A percentile compares a stretch with the other conserved stretches of the same genome.
Conservation (phyloP, 2,888 invertebrate species). For the Papilio elwesi region DNA sequence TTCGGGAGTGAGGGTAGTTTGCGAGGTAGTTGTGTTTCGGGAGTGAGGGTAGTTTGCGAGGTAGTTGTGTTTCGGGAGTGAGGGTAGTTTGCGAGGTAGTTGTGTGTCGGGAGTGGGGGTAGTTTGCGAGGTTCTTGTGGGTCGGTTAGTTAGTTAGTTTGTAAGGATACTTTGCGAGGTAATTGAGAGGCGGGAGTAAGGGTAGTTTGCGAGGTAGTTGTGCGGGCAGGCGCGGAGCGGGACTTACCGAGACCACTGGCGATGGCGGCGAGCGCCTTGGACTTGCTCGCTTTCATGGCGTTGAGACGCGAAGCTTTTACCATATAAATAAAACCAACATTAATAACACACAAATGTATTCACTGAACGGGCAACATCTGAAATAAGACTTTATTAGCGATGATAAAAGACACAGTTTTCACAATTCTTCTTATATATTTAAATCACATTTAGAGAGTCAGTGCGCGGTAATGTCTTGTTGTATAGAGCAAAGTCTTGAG, state of each 20-base stretch:
- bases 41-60: not conserved
- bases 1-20: conserved; percentile 32
- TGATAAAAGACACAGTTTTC: conserved; percentile 60
- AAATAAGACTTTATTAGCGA: conserved; percentile 81
- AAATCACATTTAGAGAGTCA: conserved; percentile 66
- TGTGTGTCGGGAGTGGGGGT: conserved; percentile 34
- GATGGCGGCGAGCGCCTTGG: conserved; percentile 95
- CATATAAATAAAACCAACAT: conserved; percentile 86
- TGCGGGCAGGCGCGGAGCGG: conserved; percentile 44
- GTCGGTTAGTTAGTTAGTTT: not conserved
- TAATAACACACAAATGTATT: conserved; percentile 80
- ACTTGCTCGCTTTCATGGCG: conserved; percentile 89
- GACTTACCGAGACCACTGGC: conserved; percentile 96
- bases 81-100: conserved; percentile 47
- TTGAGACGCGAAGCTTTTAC: conserved; percentile 88
- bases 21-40: not conserved
- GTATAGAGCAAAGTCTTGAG: conserved; percentile 62
- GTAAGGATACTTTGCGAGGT: not conserved
- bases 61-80: conserved; percentile 3
- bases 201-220: conserved; percentile 49
- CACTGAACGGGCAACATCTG: conserved; percentile 74
- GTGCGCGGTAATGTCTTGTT: conserved; percentile 63
- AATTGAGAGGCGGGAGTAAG: conserved; percentile 1
- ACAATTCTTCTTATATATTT: conserved; percentile 58
- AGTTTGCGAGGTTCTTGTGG: not conserved